Evolutionary conservation across 2,888 invertebrate species (phyloP).

Genomic region (Lampropteryx suffumata): DNA sequence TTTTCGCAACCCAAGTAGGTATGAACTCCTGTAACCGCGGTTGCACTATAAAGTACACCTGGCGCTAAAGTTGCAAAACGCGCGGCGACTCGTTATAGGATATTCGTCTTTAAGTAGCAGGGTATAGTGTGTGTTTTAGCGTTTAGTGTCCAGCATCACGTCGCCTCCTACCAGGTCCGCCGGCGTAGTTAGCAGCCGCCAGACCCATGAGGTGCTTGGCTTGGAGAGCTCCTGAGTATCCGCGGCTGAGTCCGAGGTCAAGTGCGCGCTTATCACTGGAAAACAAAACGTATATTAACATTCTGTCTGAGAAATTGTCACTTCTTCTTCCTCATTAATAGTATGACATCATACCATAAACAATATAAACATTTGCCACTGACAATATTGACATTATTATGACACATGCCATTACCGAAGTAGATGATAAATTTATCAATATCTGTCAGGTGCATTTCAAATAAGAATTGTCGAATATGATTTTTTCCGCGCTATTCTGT

Average conservation of each 20-base stretch:
- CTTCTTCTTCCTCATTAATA: too few species aligned
- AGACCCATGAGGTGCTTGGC: constrained; percentile 96
- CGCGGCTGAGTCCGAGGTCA: constrained; percentile 93
- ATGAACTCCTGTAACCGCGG: not conserved
- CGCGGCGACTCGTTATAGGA: not conserved
- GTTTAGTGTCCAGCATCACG: constrained; percentile 80
- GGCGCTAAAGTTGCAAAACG: not conserved
- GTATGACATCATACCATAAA: too few species aligned
- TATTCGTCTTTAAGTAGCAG: constrained; percentile 39
- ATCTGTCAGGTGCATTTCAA: too few species aligned
- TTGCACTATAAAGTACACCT: not conserved
- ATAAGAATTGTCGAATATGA: too few species aligned
- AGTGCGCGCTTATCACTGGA: constrained; percentile 92
- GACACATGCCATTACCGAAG: too few species aligned
- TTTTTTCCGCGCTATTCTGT: too few species aligned
- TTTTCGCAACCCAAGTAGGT: constrained; percentile 19
- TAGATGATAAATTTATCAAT: too few species aligned
- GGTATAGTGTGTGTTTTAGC: constrained; percentile 28
- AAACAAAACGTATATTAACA: constrained; percentile 13
- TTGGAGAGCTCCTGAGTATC: constrained; percentile 94
- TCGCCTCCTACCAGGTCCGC: constrained; percentile 94
- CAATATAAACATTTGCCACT: too few species aligned
- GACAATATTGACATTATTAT: too few species aligned
- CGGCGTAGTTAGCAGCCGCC: constrained; percentile 94
- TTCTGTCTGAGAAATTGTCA: too few species aligned